These are phyloP conservation scores for Macroglossus sobrinus DNA, from an alignment of 2,113 vertebrate genomes.

Conservation along the genomic window DNA sequence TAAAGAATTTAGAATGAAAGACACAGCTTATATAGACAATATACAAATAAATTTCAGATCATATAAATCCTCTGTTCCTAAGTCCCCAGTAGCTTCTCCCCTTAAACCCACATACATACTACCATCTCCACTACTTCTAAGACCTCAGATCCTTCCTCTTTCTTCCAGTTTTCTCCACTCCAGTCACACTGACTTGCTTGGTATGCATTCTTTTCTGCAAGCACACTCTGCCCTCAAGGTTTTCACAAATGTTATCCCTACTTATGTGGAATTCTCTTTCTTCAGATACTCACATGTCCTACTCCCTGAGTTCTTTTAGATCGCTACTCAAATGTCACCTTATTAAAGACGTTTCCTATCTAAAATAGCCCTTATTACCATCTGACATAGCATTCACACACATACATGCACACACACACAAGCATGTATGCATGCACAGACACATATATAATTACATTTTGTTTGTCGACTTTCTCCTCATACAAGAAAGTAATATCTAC, in stretches of 20 bases:
- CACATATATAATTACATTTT: not conserved
- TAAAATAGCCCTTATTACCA: not conserved
- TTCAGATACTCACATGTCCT: not conserved
- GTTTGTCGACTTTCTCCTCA: not conserved
- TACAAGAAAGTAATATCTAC: not conserved
- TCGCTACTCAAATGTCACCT: not conserved
- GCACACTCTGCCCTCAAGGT: not conserved
- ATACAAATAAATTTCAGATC: not conserved
- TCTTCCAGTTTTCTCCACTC: not conserved
- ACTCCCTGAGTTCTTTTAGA: not conserved
- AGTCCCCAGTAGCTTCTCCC: not conserved
- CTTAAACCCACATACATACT: not conserved
- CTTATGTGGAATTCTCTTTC: not conserved
- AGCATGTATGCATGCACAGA: not conserved
- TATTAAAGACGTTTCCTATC: not conserved
- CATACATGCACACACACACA: not conserved
- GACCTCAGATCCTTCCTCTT: not conserved
- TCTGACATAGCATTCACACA: not conserved
- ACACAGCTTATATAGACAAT: not conserved
- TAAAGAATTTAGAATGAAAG: constrained; percentile 25
- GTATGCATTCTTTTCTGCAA: not conserved
- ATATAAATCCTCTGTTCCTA: not conserved
- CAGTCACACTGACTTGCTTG: not conserved
- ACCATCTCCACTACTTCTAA: not conserved
- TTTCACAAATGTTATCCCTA: not conserved